phyloP scores from a whole-genome alignment of 2,888 invertebrate species.

The Nomada fabriciana region DNA sequence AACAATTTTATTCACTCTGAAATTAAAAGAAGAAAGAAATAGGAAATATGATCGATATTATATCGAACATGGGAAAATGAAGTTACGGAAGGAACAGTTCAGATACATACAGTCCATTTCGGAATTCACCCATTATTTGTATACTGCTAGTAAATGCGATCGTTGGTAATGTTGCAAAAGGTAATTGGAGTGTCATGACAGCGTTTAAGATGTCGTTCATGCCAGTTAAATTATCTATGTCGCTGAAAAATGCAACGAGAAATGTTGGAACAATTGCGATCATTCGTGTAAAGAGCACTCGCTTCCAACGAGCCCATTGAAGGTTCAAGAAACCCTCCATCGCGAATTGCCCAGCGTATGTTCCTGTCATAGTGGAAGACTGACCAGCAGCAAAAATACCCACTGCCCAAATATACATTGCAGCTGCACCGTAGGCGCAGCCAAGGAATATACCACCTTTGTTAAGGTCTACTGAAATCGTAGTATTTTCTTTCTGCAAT shows the following conservation, averaged over 20 bases:
- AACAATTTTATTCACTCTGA: conserved; percentile 89
- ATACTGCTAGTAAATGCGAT: conserved; percentile 93
- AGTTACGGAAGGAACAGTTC: neutral
- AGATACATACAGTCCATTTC: conserved; percentile 88
- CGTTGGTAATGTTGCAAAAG: conserved; percentile 94
- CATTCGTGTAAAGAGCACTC: conserved; percentile 92
- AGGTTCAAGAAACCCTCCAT: conserved; percentile 95
- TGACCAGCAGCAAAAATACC: conserved; percentile 94
- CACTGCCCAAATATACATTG: conserved; percentile 94
- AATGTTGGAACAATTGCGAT: conserved; percentile 93
- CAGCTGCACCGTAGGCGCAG: conserved; percentile 90
- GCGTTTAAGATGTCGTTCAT: conserved; percentile 96
- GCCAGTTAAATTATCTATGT: conserved; percentile 89
- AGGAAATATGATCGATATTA: neutral
- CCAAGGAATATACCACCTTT: conserved; percentile 91
- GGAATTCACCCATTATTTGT: conserved; percentile 93
- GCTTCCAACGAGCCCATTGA: conserved; percentile 94
- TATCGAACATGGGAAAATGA: neutral
- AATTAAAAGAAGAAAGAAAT: conserved; percentile 72
- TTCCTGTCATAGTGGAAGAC: conserved; percentile 92
- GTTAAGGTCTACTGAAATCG: conserved; percentile 89
- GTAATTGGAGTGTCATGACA: conserved; percentile 94
- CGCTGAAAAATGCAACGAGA: conserved; percentile 88
- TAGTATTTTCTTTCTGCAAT: conserved; percentile 70
- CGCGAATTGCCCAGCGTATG: conserved; percentile 94